Base-by-base conservation (phyloP, 1,140 invertebrate species). In the Glomeris maerens region DNA sequence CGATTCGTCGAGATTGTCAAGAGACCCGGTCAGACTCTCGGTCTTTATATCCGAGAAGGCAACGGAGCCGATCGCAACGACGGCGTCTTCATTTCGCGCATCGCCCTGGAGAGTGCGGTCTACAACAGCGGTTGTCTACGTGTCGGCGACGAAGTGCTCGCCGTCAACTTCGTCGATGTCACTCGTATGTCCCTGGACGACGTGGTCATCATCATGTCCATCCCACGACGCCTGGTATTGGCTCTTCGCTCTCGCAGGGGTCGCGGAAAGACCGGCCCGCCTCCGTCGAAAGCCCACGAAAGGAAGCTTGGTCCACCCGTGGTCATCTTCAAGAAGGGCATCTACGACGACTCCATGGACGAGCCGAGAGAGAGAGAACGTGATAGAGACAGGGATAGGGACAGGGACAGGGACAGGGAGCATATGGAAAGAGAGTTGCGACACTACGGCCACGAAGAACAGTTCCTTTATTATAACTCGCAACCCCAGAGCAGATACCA, bases 1-100 rank as follows among this genome's bases (percentile, higher is more conserved):
- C 83, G 95, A 69, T 84, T 97, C 62, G 91, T 98, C 54, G 95
- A 98, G 72, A 98, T 98, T 62, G 92, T 98, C 53, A 99, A 99
- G 71, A 78, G 94, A 59, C 95, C 95, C 1, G 95, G 94, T 22
- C 95, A 98, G 71, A 97, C 93, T 3, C 73, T 99, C 45, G 95
- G 95, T 38, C 77, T 99, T 48, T 98, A 98, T 64, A 96, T 98
- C 60, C 76, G 95, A 26, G 92, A 97, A 70, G 92, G 92, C 21
- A 93, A 97, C 63, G 94, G 92, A 2, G 78, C 87, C 29, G 87
- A 94, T 62, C 78, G 89, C 44, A 79, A 79, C 38, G 90, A 94
- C 64, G 95, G 95, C 26, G 93, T 98, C 49, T 98, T 98, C 72
- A 96, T 98, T 66, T 97, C 93, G 1, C 77, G 94, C 63, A 97